These are phyloP conservation scores for Lepilemur ruficaudatus DNA, from an alignment of 2,797 vertebrate species.

Conservation along the genomic window DNA sequence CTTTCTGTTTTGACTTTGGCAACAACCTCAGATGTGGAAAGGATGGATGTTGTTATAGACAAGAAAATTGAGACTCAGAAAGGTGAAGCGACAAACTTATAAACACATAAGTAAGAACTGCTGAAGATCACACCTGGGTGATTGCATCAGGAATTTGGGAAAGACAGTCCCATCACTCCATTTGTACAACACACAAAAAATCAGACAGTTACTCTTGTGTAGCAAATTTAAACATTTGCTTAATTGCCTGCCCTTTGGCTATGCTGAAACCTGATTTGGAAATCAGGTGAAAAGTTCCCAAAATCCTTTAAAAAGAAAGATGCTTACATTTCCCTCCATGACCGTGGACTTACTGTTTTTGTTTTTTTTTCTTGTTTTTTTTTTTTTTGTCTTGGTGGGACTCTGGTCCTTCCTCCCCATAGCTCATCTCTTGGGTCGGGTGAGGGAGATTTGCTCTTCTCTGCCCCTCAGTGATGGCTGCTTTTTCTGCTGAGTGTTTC, in stretches of 20 bases:
- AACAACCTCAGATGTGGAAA: not conserved
- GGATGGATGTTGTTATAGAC: not conserved
- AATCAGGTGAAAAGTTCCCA: slow-evolving; percentile 5
- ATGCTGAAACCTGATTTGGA: slow-evolving; percentile 30
- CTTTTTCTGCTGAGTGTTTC: slow-evolving; percentile 20
- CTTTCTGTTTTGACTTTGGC: slow-evolving; percentile 32
- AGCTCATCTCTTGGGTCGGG: not conserved
- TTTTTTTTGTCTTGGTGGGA: not conserved
- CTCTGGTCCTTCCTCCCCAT: not conserved
- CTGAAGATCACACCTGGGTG: not conserved
- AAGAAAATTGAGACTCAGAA: not conserved
- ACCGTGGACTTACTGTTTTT: not conserved
- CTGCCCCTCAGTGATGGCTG: not conserved
- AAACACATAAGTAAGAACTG: not conserved
- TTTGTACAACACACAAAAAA: not conserved
- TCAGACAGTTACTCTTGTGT: not conserved
- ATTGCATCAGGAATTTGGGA: not conserved
- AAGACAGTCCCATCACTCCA: not conserved
- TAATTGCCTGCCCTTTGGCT: slow-evolving; percentile 20
- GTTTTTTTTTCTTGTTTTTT: not conserved
- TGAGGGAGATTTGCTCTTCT: not conserved
- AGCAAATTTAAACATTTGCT: slow-evolving; percentile 27
- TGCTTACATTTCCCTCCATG: not conserved
- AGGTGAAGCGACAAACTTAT: not conserved
- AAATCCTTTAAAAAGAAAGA: not conserved